A percentile compares a stretch with the other conserved stretches of the same genome.
phyloP scores from a whole-genome alignment of 64 coral and sea anemone species.

The Montipora sp. region DNA sequence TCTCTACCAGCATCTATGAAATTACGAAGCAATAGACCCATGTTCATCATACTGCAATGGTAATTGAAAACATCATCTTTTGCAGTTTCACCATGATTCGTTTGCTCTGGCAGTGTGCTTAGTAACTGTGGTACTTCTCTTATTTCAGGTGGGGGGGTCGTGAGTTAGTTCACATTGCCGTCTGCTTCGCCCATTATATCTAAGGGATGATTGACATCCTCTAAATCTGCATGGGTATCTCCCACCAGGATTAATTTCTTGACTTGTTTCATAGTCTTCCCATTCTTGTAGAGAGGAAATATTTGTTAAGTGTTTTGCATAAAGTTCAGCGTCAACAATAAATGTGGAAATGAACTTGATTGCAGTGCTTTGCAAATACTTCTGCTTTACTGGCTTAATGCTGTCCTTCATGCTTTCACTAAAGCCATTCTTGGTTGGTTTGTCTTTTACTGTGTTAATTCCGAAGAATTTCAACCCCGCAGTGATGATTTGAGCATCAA shows the following conservation, averaged over 20 bases:
- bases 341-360: background rate
- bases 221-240: background rate
- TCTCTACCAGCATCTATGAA: conserved; percentile 51
- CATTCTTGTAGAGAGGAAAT: background rate
- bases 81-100: background rate
- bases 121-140: background rate
- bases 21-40: conserved; percentile 3
- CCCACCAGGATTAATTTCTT: background rate
- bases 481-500: background rate
- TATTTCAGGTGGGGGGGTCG: background rate
- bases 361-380: background rate
- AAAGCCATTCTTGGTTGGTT: background rate
- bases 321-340: background rate
- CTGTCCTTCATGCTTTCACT: background rate
- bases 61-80: conserved; percentile 77
- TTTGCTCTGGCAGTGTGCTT: background rate
- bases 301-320: background rate
- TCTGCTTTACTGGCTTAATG: background rate
- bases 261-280: background rate
- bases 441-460: background rate
- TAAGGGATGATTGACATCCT: background rate
- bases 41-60: conserved; percentile 62
- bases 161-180: background rate
- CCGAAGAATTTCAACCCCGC: background rate
- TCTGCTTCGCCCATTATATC: background rate